A percentile compares a stretch with the other conserved stretches of the same genome.
These are phyloP conservation scores for Blastomussa wellsi DNA, from an alignment of 92 coral and sea anemone genomes.

Conservation along the genomic window DNA sequence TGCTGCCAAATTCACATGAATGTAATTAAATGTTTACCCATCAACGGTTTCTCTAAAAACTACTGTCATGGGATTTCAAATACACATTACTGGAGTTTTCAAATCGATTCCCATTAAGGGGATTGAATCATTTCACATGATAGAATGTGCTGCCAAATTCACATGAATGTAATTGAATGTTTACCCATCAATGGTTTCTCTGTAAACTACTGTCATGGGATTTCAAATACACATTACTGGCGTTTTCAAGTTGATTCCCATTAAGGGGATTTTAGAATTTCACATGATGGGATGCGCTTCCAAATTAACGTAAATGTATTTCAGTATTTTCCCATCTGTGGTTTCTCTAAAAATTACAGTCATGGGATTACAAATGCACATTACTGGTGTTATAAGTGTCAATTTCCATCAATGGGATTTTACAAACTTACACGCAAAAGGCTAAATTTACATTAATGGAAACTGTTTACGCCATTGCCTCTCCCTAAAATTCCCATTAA, in stretches of 20 bases:
- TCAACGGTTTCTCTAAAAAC: too few relatives aligned
- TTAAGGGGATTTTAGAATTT: constrained; percentile 4
- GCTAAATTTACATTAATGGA: too few relatives aligned
- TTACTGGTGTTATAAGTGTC: neutral
- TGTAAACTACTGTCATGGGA: neutral
- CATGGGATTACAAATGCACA: constrained; percentile 18
- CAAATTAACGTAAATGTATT: constrained; percentile 10
- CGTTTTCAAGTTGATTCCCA: constrained; percentile 2
- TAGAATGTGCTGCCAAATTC: constrained; percentile 1
- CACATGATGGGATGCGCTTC: neutral
- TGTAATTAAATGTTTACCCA: too few relatives aligned
- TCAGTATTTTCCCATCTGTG: constrained; percentile 11
- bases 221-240: constrained; percentile 10
- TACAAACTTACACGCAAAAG: neutral
- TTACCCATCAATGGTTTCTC: constrained; percentile 11
- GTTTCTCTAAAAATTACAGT: neutral
- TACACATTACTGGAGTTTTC: too few relatives aligned
- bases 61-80: too few relatives aligned
- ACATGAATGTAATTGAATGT: constrained; percentile 16
- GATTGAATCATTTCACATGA: constrained; percentile 1
- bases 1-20: too few relatives aligned
- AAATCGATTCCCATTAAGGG: too few relatives aligned
- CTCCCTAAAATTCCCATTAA: too few relatives aligned
- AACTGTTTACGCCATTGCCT: too few relatives aligned
- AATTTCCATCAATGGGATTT: constrained; percentile 15